Evolutionary conservation across 2,888 invertebrate species (phyloP).

Genomic region (Apotomis turbidana): DNA sequence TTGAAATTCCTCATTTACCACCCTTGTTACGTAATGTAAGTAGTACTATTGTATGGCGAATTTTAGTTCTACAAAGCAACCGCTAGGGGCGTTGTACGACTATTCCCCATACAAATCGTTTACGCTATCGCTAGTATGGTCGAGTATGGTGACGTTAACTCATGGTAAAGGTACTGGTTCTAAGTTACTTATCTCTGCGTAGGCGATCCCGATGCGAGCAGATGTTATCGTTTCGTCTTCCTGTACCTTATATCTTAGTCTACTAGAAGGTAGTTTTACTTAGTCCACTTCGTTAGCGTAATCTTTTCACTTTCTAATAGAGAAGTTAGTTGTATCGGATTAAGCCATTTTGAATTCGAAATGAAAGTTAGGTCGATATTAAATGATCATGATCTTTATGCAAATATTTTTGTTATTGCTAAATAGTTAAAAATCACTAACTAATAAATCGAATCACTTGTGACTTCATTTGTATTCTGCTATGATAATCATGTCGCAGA

Average conservation of each 20-base stretch:
- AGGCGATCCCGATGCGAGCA: conserved; percentile 67
- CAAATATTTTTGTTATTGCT: background rate
- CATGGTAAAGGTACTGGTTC: conserved; percentile 45
- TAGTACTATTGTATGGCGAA: too few relatives aligned
- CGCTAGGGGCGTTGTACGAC: too few relatives aligned
- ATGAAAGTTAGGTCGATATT: conserved; percentile 39
- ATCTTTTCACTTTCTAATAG: conserved; percentile 69
- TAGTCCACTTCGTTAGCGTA: conserved; percentile 67
- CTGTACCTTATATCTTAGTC: conserved; percentile 53
- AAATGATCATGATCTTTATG: background rate
- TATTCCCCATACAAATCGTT: too few relatives aligned
- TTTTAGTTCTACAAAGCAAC: too few relatives aligned
- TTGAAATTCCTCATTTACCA: too few relatives aligned
- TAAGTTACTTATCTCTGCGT: conserved; percentile 60
- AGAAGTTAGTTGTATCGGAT: conserved; percentile 56
- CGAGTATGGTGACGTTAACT: too few relatives aligned
- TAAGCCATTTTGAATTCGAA: conserved; percentile 61
- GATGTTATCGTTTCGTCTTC: conserved; percentile 65
- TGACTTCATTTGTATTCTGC: background rate
- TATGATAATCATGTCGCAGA: background rate
- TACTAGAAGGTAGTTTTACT: conserved; percentile 50
- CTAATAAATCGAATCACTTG: background rate
- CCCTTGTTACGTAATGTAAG: too few relatives aligned
- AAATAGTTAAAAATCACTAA: too few relatives aligned
- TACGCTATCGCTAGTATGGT: too few relatives aligned